phyloP scores from a whole-genome alignment of 2,888 invertebrate species.

The Drosophila robusta region DNA sequence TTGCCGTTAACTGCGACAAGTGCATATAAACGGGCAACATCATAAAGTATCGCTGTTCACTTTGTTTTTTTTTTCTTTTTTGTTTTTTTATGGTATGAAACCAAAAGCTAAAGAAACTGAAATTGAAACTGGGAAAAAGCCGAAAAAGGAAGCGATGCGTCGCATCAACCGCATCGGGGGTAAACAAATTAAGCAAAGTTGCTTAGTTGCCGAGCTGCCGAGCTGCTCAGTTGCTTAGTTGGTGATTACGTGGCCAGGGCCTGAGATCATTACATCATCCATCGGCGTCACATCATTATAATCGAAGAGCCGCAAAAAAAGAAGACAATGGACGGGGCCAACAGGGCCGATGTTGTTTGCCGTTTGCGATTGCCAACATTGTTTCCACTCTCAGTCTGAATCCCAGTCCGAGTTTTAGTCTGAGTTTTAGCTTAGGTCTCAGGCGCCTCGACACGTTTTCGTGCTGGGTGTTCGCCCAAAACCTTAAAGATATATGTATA shows the following conservation, averaged over 20 bases:
- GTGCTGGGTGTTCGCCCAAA: slow-evolving; percentile 27
- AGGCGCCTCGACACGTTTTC: slow-evolving; percentile 45
- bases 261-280: slow-evolving; percentile 65
- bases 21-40: slow-evolving; percentile 10
- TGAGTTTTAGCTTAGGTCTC: slow-evolving; percentile 28
- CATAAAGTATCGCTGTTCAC: slow-evolving; percentile 3
- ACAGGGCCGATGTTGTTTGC: slow-evolving; percentile 12
- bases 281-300: slow-evolving; percentile 69
- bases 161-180: slow-evolving; percentile 52
- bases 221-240: slow-evolving; percentile 34
- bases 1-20: slow-evolving; percentile 20
- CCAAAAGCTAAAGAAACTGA: slow-evolving; percentile 33
- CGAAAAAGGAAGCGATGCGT: slow-evolving; percentile 37
- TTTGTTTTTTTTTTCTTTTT: neutral
- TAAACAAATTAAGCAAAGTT: slow-evolving; percentile 69
- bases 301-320: slow-evolving; percentile 68
- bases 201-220: slow-evolving; percentile 30
- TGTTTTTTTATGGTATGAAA: slow-evolving; percentile 20
- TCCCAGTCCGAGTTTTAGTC: slow-evolving; percentile 4
- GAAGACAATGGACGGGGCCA: slow-evolving; percentile 57
- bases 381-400: slow-evolving; percentile 26
- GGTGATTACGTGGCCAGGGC: slow-evolving; percentile 64
- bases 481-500: slow-evolving; percentile 12
- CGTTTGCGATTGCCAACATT: slow-evolving; percentile 24
- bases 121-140: slow-evolving; percentile 18